phyloP scores from a whole-genome alignment of 2,888 invertebrate genomes.

The Lacanobia oleracea region DNA sequence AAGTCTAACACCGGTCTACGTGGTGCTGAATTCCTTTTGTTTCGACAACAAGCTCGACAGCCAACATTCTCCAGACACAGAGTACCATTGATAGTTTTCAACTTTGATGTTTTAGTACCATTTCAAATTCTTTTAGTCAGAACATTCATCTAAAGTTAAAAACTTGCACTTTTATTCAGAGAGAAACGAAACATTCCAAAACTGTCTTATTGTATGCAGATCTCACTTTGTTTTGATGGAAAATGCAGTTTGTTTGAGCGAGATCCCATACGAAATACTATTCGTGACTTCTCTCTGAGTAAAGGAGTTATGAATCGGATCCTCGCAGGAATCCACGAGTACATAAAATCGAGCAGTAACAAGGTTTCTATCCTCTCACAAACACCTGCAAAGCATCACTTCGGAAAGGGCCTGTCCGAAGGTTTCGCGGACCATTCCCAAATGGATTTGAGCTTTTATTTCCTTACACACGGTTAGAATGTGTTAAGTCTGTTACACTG shows the following conservation, averaged over 20 bases:
- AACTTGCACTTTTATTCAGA: conserved; percentile 54
- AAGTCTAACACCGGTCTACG: conserved; percentile 56
- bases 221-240: conserved; percentile 17
- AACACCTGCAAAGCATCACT: conserved; percentile 71
- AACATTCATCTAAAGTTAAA: conserved; percentile 49
- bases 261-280: conserved; percentile 21
- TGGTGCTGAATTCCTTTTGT: conserved; percentile 51
- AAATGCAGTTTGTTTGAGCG: conserved; percentile 28
- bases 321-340: conserved; percentile 27
- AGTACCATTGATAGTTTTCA: conserved; percentile 38
- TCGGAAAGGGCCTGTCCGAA: conserved; percentile 58
- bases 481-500: conserved; percentile 66
- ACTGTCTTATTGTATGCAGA: conserved; percentile 4
- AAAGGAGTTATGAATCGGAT: conserved; percentile 53
- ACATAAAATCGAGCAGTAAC: conserved; percentile 57
- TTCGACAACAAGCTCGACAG: conserved; percentile 29
- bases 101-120: conserved; percentile 37
- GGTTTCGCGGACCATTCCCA: conserved; percentile 68
- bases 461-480: conserved; percentile 66
- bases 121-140: conserved; percentile 30
- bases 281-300: conserved; percentile 53
- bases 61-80: conserved; percentile 31
- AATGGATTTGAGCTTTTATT: conserved; percentile 73
- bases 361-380: conserved; percentile 62
- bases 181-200: conserved; percentile 35